A percentile compares a stretch with the other conserved stretches of the same genome.
Evolutionary conservation across 37 sponge, comb jelly and placozoan genomes (phyloP).

Genomic region (Amphimedon queenslandica): DNA sequence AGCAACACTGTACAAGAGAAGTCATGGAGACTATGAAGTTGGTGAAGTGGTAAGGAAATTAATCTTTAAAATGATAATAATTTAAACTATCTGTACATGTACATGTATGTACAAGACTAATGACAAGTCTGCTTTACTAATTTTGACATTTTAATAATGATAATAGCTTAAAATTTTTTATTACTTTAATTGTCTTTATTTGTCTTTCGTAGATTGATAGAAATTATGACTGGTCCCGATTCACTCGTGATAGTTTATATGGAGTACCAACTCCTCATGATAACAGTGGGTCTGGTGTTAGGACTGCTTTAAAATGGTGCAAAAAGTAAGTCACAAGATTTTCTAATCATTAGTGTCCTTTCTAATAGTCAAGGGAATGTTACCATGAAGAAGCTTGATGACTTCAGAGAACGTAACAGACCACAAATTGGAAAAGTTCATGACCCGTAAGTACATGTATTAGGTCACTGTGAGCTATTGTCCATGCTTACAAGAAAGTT

Average conservation of each 20-base stretch:
- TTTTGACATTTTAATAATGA: too few species aligned
- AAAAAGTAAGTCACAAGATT: constrained; percentile 25
- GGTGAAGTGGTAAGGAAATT: constrained; percentile 36
- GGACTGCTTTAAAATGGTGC: constrained; percentile 80
- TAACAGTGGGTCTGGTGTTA: constrained; percentile 78
- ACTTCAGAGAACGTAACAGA: constrained; percentile 82
- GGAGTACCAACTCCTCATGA: constrained; percentile 97
- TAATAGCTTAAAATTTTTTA: too few species aligned
- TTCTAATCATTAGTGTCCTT: not conserved
- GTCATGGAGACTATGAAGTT: constrained; percentile 55
- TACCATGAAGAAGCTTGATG: constrained; percentile 78
- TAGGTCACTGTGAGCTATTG: too few species aligned
- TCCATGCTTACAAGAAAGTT: too few species aligned
- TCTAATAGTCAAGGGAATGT: not conserved
- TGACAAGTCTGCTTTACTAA: too few species aligned
- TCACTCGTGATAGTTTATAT: constrained; percentile 74
- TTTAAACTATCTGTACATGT: too few species aligned
- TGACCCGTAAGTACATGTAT: constrained; percentile 84
- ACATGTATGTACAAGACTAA: too few species aligned
- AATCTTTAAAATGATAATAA: too few species aligned
- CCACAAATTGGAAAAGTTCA: constrained; percentile 94
- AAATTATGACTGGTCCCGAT: constrained; percentile 89
- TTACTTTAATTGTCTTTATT: not conserved
- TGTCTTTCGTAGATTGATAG: constrained; percentile 62
- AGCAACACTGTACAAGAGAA: constrained; percentile 73